These are phyloP conservation scores for Burhinus bistriatus DNA, from an alignment of 2,113 vertebrate species.

Conservation along the genomic window DNA sequence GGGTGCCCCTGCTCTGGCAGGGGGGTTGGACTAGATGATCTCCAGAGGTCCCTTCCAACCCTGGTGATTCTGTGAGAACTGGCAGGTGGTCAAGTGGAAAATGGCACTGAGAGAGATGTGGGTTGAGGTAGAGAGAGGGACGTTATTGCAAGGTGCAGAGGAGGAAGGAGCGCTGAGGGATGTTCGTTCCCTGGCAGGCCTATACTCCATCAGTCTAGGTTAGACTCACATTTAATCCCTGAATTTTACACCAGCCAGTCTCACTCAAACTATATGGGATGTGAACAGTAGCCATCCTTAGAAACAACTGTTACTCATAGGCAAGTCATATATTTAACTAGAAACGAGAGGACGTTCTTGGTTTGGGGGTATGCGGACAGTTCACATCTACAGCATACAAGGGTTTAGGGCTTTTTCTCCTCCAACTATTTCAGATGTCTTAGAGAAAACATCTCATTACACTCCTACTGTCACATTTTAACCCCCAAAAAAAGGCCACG, in stretches of 20 bases:
- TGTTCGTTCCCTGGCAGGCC: background rate
- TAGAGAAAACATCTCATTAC: background rate
- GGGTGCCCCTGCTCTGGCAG: too few species aligned
- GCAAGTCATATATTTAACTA: background rate
- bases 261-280: background rate
- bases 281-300: background rate
- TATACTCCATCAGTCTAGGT: background rate
- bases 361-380: background rate
- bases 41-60: too few species aligned
- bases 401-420: background rate
- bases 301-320: background rate
- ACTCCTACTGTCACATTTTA: background rate
- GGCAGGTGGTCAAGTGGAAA: background rate
- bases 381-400: background rate
- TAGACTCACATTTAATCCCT: background rate
- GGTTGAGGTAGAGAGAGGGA: too few species aligned
- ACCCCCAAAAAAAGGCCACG: background rate
- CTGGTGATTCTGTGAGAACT: background rate
- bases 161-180: background rate
- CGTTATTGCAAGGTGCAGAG: background rate
- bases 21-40: too few species aligned
- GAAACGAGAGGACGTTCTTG: background rate
- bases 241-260: background rate
- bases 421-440: background rate
- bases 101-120: background rate